phyloP scores from a whole-genome alignment of 1,140 invertebrate genomes.

The Drosophila saltans region DNA sequence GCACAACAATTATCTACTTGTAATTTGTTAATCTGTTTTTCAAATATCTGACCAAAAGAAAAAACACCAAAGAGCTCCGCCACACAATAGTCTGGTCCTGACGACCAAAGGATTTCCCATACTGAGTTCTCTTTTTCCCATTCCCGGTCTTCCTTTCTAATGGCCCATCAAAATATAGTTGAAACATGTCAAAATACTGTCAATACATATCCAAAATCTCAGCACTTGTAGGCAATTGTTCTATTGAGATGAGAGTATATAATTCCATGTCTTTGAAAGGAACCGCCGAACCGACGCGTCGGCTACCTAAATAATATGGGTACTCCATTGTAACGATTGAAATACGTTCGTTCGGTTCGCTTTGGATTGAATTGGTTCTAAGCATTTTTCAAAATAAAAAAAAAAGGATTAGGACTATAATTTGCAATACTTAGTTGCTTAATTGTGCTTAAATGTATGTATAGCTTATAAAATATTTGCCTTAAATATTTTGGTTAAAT shows the following conservation, averaged over 20 bases:
- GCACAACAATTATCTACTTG: constrained; percentile 10
- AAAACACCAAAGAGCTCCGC: constrained; percentile 11
- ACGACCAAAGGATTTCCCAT: constrained; percentile 4
- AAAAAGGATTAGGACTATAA: constrained; percentile 66
- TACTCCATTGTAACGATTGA: constrained; percentile 9
- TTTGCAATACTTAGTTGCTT: constrained; percentile 71
- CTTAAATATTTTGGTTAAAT: constrained; percentile 78
- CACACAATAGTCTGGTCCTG: not conserved
- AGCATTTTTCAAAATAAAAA: constrained; percentile 44
- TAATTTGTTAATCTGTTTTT: not conserved
- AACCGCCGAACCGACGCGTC: constrained; percentile 44
- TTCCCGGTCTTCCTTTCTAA: constrained; percentile 40
- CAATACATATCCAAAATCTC: constrained; percentile 53
- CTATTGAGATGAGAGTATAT: constrained; percentile 34
- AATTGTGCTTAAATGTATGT: constrained; percentile 77
- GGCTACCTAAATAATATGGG: constrained; percentile 49
- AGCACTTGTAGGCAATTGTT: constrained; percentile 71
- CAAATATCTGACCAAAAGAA: not conserved
- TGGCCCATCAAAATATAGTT: constrained; percentile 56
- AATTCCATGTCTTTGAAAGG: constrained; percentile 54
- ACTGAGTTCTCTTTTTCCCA: not conserved
- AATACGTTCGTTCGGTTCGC: constrained; percentile 1
- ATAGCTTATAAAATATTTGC: constrained; percentile 77
- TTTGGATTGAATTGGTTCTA: not conserved
- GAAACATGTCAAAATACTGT: constrained; percentile 75